Conservation (phyloP, 2,797 vertebrate species). For the Microctenopoma lineatum region DNA sequence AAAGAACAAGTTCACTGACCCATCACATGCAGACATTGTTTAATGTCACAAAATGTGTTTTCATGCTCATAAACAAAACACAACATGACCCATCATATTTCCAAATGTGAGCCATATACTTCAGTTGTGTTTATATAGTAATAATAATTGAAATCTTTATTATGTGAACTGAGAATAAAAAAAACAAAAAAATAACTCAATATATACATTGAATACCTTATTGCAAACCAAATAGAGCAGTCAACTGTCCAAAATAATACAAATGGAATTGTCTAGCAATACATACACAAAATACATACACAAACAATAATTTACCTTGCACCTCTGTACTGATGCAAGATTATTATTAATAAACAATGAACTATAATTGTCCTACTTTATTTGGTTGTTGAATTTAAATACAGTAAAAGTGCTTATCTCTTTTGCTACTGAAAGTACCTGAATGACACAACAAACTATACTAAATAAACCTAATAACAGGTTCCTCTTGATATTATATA, state of each 20-base stretch:
- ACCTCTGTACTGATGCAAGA: neutral
- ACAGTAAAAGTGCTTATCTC: conserved; percentile 13
- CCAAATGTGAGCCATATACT: conserved; percentile 1
- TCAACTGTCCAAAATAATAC: conserved; percentile 5
- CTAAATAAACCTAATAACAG: conserved; percentile 15
- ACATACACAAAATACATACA: conserved; percentile 46
- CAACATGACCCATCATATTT: too few relatives aligned
- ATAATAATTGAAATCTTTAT: neutral
- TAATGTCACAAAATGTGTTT: too few relatives aligned
- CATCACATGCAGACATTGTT: too few relatives aligned
- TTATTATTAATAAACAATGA: too few relatives aligned
- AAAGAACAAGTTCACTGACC: too few relatives aligned
- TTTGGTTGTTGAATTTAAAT: conserved; percentile 19
- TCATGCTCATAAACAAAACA: too few relatives aligned
- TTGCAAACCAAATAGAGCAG: neutral
- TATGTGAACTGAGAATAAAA: neutral
- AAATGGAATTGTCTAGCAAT: conserved; percentile 20
- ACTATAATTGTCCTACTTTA: neutral
- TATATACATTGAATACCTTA: neutral
- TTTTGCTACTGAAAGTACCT: conserved; percentile 59
- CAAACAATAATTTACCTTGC: conserved; percentile 14
- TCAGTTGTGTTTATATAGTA: neutral
- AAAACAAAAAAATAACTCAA: neutral
- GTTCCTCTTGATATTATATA: neutral
- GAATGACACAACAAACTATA: conserved; percentile 22